These are phyloP conservation scores for Podarcis muralis DNA, from an alignment of 2,113 vertebrate genomes.

Conservation along the genomic window DNA sequence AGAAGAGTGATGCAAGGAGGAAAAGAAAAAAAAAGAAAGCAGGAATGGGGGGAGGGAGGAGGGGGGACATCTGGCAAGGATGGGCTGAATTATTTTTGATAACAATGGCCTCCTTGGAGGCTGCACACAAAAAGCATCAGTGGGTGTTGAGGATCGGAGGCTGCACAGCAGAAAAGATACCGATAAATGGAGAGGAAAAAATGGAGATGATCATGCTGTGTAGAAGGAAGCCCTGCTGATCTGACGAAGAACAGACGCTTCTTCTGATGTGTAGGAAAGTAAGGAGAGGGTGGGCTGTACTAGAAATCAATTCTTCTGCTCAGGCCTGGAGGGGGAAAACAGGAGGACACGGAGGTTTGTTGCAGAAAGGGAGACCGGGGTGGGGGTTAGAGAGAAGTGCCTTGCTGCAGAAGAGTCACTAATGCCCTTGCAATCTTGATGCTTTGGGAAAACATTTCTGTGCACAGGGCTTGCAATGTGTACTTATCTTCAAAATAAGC, in stretches of 20 bases:
- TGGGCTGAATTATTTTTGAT: not conserved
- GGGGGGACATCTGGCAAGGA: not conserved
- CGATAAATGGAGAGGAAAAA: not conserved
- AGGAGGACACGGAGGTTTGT: not conserved
- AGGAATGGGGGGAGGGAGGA: no score
- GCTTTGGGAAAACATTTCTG: not conserved
- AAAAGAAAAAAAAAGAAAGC: no score
- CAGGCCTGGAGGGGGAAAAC: no score
- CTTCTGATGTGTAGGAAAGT: not conserved
- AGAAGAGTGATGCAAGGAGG: not conserved
- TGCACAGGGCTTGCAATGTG: no score
- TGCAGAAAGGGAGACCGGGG: not conserved
- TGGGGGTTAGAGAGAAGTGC: not conserved
- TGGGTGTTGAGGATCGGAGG: not conserved
- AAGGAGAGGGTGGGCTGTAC: not conserved
- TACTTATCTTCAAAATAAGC: not conserved
- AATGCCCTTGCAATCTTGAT: no score
- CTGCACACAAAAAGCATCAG: not conserved
- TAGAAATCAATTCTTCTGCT: not conserved
- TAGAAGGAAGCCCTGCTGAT: not conserved
- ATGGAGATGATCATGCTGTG: no score
- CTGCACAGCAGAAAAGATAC: not conserved
- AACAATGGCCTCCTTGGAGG: not conserved
- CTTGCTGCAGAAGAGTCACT: not conserved
- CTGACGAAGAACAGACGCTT: no score